Base-by-base conservation (phyloP, 2,113 vertebrate species). In the Gymnarchus niloticus region DNA sequence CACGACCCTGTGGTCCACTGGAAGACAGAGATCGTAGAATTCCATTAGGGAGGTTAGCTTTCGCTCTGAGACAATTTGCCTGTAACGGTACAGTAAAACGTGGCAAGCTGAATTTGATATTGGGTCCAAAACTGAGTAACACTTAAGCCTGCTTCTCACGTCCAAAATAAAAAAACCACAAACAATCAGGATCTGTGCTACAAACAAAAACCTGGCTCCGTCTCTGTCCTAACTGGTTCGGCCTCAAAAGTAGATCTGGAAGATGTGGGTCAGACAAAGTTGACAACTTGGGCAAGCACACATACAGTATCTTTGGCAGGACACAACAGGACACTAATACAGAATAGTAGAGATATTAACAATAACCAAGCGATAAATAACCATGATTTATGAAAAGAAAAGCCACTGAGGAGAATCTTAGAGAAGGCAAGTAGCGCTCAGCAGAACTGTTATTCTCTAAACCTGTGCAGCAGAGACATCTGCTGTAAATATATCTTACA, bases 1-100 rank as follows among this genome's bases (percentile, higher is more conserved):
- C 88, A 95, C 95, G 14, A 97, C 93, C 85, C 97, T 95, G 88
- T 96, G 97, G 91, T 98, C 97, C 93, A 98, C 97, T 98, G 94
- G 46, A 69, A 87, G 80, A 91, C 51, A 87, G 56, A n/a, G 1
- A 41, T 33, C 12, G 37, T 8, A 5, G 54, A 41, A 0, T 1
- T 37, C 28, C 14, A 37, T 73, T 17, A 12, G 37, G 28, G 10
- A 19, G 65, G 33, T 19, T 17, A 1, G 37, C 37, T 73, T 73
- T 37, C 33, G 65, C 12, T 54, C 65, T 73, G 23, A 41, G 41
- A 61, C 41, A 48, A 6, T 61, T 41, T 6, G 2, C 33, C 12
- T 73, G 65, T 41, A 73, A 17, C 1, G 14, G 33, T 5, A 3
- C 28, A 69, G 9, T 17, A 49, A 54, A 33, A 28, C 51, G 12